These are phyloP conservation scores for Scolopax bukidnonensis DNA, from an alignment of 2,797 vertebrate genomes.

Conservation along the genomic window DNA sequence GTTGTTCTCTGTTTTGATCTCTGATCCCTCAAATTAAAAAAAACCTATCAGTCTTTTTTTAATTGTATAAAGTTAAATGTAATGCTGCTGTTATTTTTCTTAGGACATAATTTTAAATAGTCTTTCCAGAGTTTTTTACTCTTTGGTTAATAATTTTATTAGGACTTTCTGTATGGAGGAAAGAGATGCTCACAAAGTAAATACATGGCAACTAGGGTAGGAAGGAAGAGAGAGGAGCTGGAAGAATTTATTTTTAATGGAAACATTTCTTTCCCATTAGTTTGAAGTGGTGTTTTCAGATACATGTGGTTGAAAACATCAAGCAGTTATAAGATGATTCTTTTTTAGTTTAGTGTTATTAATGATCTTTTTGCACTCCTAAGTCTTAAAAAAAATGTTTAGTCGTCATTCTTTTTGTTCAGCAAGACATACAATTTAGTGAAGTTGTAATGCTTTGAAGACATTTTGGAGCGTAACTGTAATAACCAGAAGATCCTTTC, in stretches of 20 bases:
- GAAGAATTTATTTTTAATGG: background rate
- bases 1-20: background rate
- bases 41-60: background rate
- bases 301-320: background rate
- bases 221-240: background rate
- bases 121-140: background rate
- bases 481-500: constrained; percentile 28
- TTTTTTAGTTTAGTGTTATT: background rate
- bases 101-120: background rate
- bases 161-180: background rate
- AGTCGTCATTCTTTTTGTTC: constrained; percentile 13
- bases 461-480: background rate
- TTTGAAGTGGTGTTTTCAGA: background rate
- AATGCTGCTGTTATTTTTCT: background rate
- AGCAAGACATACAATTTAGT: background rate
- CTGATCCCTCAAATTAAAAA: background rate
- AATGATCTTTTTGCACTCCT: background rate
- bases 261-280: background rate
- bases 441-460: background rate
- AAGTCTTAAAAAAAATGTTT: background rate
- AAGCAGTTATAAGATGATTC: background rate
- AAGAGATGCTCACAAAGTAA: background rate
- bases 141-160: background rate
- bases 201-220: background rate
- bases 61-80: background rate